A percentile compares a stretch with the other conserved stretches of the same genome.
Conservation (phyloP, 2,113 vertebrate genomes). For the Marcusenius ussheri region DNA sequence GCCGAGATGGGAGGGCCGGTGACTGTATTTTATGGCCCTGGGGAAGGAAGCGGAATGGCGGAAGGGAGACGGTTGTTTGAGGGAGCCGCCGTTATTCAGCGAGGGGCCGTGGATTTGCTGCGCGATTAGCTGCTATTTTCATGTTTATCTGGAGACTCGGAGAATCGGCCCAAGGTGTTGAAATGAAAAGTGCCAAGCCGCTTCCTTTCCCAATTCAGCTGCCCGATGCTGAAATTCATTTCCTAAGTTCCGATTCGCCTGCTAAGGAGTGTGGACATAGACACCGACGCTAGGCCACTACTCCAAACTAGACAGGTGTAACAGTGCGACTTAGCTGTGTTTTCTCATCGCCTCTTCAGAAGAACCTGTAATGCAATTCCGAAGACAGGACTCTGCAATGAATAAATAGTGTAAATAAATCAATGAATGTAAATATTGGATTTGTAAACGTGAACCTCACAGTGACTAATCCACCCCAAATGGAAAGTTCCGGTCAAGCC, state of each 20-base stretch:
- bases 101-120: background rate
- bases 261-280: background rate
- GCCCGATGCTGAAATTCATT: background rate
- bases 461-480: background rate
- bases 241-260: background rate
- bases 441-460: background rate
- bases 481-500: background rate
- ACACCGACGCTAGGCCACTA: background rate
- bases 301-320: background rate
- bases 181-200: background rate
- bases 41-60: background rate
- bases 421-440: constrained; percentile 3
- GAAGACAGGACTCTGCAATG: background rate
- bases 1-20: background rate
- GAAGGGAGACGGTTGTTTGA: background rate
- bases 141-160: background rate
- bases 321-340: background rate
- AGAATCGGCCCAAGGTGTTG: background rate
- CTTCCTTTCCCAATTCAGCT: background rate
- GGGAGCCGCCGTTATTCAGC: background rate
- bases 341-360: background rate
- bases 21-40: background rate
- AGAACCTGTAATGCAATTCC: background rate
- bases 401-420: background rate
- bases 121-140: background rate